phyloP scores from a whole-genome alignment of 1,140 invertebrate genomes.

The Belonocnema kinseyi region DNA sequence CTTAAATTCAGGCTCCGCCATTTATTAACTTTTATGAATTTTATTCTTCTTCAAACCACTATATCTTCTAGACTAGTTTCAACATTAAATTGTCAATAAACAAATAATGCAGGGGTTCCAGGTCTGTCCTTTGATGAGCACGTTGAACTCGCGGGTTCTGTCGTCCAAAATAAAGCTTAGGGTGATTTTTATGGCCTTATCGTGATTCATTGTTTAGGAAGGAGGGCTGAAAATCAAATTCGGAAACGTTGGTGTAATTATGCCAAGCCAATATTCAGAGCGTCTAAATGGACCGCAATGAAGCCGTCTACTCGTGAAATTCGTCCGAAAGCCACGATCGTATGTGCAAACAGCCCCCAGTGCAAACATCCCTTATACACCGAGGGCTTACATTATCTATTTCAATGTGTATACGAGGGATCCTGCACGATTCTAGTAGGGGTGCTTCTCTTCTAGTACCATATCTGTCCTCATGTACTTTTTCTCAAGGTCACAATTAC shows the following conservation, averaged over 20 bases:
- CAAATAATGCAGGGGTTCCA: no score
- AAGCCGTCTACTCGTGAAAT: conserved; percentile 55
- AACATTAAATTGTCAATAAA: no score
- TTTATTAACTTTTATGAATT: no score
- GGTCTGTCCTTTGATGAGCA: no score
- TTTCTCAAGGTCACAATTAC: conserved; percentile 17
- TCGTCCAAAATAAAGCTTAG: no score
- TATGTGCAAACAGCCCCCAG: conserved; percentile 65
- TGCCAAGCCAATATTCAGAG: conserved; percentile 45
- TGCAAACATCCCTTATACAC: conserved; percentile 67
- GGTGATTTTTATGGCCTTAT: conserved; percentile 36
- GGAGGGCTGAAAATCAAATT: conserved; percentile 26
- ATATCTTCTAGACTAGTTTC: no score
- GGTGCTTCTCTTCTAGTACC: conserved; percentile 37
- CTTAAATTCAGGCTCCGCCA: no score
- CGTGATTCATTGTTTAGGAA: not conserved
- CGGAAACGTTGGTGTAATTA: conserved; percentile 50
- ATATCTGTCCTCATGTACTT: not conserved
- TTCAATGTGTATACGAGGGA: conserved; percentile 68
- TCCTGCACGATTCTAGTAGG: conserved; percentile 55
- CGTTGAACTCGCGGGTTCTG: no score
- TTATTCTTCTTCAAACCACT: no score
- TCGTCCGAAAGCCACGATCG: conserved; percentile 59
- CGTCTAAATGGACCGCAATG: conserved; percentile 53
- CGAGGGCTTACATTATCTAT: conserved; percentile 68